Base-by-base conservation (phyloP, 2,797 vertebrate genomes). In the Xiphorhynchus erythropygius region DNA sequence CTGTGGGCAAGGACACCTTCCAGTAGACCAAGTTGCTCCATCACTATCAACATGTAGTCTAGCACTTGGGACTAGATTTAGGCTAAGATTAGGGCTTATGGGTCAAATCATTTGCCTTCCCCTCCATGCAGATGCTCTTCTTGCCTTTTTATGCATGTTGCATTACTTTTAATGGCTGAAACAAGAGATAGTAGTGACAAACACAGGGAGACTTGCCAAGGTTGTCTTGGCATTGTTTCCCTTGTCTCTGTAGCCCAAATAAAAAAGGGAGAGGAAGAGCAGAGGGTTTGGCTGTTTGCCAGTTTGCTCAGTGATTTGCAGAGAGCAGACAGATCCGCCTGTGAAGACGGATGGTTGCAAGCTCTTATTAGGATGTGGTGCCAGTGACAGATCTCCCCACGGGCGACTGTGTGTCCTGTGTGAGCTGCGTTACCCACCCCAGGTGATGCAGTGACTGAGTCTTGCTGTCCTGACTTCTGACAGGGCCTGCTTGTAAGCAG, bases 11-110 rank as follows among this genome's bases (percentile, higher is more conserved):
- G 71, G n/a, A 25, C 41, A 46, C 30, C 11, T 44, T 47, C 12
- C 64, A 27, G n/a, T 35, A 19, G 44, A 28, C 18, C 24, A 28
- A 21, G 3, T 2, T 39, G 22, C 22, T 19, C 55, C 44, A 37
- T 18, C 50, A 10, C 47, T 49, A 2, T 15, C 22, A 42, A 2
- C 1, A 0, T 6, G 5, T 6, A 86, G 4, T 17, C 30, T 30
- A 33, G 15, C 1, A 1, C 13, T 2, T 65, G n/a, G 32, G 17
- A 60, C 25, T 41, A 2, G 16, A 5, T 60, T 55, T 65, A 57
- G 78, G 64, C 35, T 18, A 7, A 67, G 57, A 52, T 64, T 39
- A 15, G 63, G 46, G 9, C 1, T 70, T 60, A 18, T 4, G n/a
- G 13, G 4, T 67, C 65, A 50, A 15, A 52, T 39, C 11, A 10